A percentile compares a stretch with the other conserved stretches of the same genome.
Evolutionary conservation across 2,113 vertebrate species (phyloP).

Genomic region (Leptodactylus fuscus): DNA sequence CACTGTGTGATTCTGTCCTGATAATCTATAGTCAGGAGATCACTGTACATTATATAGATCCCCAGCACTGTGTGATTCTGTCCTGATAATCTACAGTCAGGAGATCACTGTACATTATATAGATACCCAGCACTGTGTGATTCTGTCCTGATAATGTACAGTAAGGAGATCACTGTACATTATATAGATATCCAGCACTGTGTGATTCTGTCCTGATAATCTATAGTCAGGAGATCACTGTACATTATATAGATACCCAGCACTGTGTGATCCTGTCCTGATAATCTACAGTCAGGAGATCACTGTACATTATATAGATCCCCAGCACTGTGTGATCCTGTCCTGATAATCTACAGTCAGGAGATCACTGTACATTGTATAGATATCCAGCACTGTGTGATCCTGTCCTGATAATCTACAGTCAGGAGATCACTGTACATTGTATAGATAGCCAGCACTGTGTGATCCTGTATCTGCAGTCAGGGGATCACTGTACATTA

Average conservation of each 20-base stretch:
- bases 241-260: not conserved
- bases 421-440: not conserved
- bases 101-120: not conserved
- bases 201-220: conserved; percentile 6
- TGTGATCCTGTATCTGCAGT: not conserved
- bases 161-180: not conserved
- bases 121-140: too few relatives aligned
- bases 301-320: not conserved
- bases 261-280: not conserved
- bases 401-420: not conserved
- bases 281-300: not conserved
- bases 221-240: not conserved
- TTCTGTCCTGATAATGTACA: not conserved
- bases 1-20: not conserved
- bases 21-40: not conserved
- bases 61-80: not conserved
- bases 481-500: not conserved
- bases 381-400: not conserved
- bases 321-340: not conserved
- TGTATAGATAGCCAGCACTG: not conserved
- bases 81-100: not conserved
- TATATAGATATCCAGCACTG: not conserved
- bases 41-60: not conserved
- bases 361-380: not conserved
- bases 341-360: not conserved